Percentiles rank a stretch among this genome's conserved stretches.
These are phyloP conservation scores for Ploceus nigricollis DNA, from an alignment of 2,113 vertebrate species.

Conservation along the genomic window DNA sequence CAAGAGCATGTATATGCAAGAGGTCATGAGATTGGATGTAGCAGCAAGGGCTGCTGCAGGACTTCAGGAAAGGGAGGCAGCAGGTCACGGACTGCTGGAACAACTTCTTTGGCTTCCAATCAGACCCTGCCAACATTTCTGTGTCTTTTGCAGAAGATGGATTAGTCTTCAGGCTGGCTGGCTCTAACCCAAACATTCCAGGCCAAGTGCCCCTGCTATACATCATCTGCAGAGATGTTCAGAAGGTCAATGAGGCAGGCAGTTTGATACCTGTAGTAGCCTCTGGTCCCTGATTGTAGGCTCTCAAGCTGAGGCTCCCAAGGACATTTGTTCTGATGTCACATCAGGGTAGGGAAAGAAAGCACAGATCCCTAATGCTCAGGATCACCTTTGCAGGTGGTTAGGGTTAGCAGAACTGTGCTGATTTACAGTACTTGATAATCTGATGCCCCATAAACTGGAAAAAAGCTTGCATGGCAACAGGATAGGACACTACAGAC, in stretches of 20 bases:
- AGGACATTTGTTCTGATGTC: not conserved
- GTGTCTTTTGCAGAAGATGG: not conserved
- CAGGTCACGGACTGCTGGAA: not conserved
- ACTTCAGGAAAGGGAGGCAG: not conserved
- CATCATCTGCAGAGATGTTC: not conserved
- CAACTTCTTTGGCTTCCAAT: not conserved
- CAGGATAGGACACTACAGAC: not conserved
- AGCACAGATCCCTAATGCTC: not conserved
- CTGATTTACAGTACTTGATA: not conserved
- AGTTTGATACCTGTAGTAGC: not conserved
- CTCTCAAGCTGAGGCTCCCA: not conserved
- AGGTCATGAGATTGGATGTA: not conserved
- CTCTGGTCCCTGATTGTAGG: not conserved
- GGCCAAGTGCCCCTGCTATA: not conserved
- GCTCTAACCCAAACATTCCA: not conserved
- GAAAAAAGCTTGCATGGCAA: not conserved
- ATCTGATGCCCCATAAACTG: not conserved
- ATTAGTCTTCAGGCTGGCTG: not conserved
- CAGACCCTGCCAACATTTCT: not conserved
- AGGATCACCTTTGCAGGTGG: not conserved
- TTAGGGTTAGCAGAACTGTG: not conserved
- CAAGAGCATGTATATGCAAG: not conserved
- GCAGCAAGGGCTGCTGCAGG: not conserved
- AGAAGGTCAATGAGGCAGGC: not conserved
- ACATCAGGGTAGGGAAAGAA: not conserved